A percentile compares a stretch with the other conserved stretches of the same genome.
Conservation (phyloP, 2,113 vertebrate species). For the Chaetura pelagica region DNA sequence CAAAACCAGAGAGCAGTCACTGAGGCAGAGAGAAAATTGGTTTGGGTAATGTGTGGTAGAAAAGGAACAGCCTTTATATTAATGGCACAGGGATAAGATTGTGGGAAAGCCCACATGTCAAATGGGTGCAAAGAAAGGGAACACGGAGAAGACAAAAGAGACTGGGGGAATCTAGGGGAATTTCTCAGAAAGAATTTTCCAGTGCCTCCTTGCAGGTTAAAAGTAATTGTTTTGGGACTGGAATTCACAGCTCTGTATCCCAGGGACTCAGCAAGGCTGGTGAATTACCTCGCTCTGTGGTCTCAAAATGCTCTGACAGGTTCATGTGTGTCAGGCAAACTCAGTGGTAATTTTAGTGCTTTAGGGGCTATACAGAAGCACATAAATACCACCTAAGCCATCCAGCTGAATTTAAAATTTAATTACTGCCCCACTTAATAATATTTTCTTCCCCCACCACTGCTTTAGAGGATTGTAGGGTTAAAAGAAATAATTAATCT, state of each 20-base stretch:
- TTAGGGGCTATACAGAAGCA: slow-evolving; percentile 34
- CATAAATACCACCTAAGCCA: slow-evolving; percentile 30
- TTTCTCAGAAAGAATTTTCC: slow-evolving; percentile 48
- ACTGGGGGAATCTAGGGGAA: background rate
- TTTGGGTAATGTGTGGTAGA: background rate
- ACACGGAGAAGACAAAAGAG: slow-evolving; percentile 11
- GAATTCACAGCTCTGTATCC: slow-evolving; percentile 26
- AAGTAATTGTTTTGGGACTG: slow-evolving; percentile 56
- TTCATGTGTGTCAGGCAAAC: slow-evolving; percentile 60
- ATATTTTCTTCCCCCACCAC: background rate
- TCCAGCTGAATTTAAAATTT: slow-evolving; percentile 59
- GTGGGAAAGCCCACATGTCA: background rate
- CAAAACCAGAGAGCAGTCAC: background rate
- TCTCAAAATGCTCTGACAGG: slow-evolving; percentile 55
- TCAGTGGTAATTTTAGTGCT: slow-evolving; percentile 55
- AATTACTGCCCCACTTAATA: slow-evolving; percentile 54
- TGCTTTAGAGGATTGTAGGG: slow-evolving; percentile 31
- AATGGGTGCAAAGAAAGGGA: slow-evolving; percentile 1
- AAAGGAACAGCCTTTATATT: background rate
- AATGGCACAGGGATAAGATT: background rate
- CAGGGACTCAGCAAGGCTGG: background rate
- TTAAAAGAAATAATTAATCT: slow-evolving; percentile 68
- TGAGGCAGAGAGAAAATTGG: background rate
- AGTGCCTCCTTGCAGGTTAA: slow-evolving; percentile 5
- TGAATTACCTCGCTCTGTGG: slow-evolving; percentile 41